Percentiles rank a stretch among this genome's conserved stretches.
phyloP scores from a whole-genome alignment of 1,140 invertebrate genomes.

The Ips typographus region DNA sequence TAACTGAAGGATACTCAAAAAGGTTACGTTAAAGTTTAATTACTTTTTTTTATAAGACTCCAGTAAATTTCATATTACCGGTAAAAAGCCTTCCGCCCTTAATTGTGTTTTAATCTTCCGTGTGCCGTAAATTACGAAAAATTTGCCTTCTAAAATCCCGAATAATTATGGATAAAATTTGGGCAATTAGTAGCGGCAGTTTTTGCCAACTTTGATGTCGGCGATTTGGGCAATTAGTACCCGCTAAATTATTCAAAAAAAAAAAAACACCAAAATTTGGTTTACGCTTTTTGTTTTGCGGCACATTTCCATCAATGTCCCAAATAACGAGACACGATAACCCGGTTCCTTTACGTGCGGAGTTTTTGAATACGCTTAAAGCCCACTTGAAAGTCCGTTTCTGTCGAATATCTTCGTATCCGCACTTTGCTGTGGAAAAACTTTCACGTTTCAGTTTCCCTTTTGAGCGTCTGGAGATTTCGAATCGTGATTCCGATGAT shows the following conservation, averaged over 20 bases:
- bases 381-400: background rate
- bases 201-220: conserved; percentile 1
- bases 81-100: conserved; percentile 2
- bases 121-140: conserved; percentile 6
- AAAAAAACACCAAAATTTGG: background rate
- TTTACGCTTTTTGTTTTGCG: background rate
- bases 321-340: background rate
- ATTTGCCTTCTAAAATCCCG: conserved; percentile 10
- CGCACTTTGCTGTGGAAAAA: conserved; percentile 7
- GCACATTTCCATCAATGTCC: background rate
- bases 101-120: conserved; percentile 8
- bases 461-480: conserved; percentile 11
- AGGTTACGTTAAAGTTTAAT: background rate
- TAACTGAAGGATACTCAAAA: background rate
- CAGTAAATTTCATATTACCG: conserved; percentile 8
- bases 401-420: background rate
- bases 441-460: conserved; percentile 13
- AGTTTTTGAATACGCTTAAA: conserved; percentile 5
- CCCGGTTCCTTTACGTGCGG: background rate
- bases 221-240: conserved; percentile 1
- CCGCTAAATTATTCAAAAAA: background rate
- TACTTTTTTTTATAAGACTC: background rate
- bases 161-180: conserved; percentile 10
- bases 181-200: conserved; percentile 3
- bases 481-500: conserved; percentile 20